Evolutionary conservation across 2,888 invertebrate species (phyloP).

Genomic region (Drosophila sordidula): DNA sequence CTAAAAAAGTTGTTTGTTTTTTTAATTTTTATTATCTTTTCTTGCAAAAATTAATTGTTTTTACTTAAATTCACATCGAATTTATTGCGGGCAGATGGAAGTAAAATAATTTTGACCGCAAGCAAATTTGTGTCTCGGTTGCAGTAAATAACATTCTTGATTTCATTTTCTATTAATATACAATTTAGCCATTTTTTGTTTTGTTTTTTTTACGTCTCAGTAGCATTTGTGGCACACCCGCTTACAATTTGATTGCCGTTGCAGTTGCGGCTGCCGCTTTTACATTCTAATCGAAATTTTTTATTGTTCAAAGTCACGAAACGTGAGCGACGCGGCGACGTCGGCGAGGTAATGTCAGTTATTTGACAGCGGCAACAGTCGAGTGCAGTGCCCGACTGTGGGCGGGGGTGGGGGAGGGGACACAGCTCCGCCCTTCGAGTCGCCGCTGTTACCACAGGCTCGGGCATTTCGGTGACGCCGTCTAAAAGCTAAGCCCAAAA

Average conservation of each 20-base stretch:
- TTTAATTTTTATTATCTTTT: no score
- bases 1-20: no score
- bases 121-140: constrained; percentile 7
- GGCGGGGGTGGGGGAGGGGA: background rate
- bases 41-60: no score
- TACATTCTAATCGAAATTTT: constrained; percentile 80
- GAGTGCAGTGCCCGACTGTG: constrained; percentile 64
- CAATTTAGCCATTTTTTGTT: constrained; percentile 65
- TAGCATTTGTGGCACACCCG: constrained; percentile 42
- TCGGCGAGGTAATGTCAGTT: constrained; percentile 74
- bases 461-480: constrained; percentile 45
- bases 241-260: constrained; percentile 69
- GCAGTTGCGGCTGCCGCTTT: constrained; percentile 63
- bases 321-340: constrained; percentile 59
- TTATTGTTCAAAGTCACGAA: constrained; percentile 78
- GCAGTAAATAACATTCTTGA: constrained; percentile 49
- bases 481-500: constrained; percentile 77
- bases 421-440: constrained; percentile 24
- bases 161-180: constrained; percentile 80
- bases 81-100: background rate
- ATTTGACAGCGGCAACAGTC: constrained; percentile 75
- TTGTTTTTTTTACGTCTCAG: constrained; percentile 25
- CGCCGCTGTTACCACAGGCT: constrained; percentile 52
- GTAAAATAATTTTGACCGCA: constrained; percentile 26
- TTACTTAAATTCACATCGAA: background rate